Conservation (phyloP, 2,797 vertebrate species). For the Urocyon cinereoargenteus region DNA sequence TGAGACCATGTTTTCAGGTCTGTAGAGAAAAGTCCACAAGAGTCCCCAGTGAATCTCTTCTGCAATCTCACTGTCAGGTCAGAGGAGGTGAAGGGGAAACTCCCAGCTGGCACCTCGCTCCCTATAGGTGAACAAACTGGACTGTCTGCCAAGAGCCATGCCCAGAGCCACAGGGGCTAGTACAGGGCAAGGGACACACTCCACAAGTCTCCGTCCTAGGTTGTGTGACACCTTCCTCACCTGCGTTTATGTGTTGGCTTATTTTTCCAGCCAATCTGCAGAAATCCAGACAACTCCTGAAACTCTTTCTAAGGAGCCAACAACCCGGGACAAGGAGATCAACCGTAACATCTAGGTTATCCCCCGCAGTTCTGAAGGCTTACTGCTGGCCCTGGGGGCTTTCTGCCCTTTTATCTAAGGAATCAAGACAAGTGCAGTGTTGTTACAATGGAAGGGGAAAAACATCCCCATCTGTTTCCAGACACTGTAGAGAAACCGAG, state of each 20-base stretch:
- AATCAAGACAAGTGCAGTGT: not conserved
- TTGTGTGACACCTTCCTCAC: too few species aligned
- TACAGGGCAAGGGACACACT: not conserved
- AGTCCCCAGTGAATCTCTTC: not conserved
- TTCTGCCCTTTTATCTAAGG: not conserved
- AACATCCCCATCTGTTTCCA: not conserved
- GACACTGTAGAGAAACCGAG: not conserved
- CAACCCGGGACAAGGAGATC: rapidly evolving
- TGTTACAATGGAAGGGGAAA: not conserved
- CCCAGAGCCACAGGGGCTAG: too few species aligned
- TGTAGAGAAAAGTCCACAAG: too few species aligned
- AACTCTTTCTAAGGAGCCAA: not conserved
- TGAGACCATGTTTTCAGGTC: rapidly evolving
- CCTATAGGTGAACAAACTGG: not conserved
- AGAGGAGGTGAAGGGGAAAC: rapidly evolving
- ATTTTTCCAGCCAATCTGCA: not conserved
- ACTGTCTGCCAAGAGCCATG: too few species aligned
- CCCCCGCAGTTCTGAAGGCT: not conserved
- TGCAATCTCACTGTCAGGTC: too few species aligned
- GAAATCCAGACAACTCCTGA: not conserved
- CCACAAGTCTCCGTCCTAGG: not conserved
- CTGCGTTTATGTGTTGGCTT: rapidly evolving
- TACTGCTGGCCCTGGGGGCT: rapidly evolving
- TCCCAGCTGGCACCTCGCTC: not conserved
- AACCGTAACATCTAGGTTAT: rapidly evolving